Evolutionary conservation across 2,113 vertebrate genomes (phyloP).

Genomic region (Anhinga rufa): DNA sequence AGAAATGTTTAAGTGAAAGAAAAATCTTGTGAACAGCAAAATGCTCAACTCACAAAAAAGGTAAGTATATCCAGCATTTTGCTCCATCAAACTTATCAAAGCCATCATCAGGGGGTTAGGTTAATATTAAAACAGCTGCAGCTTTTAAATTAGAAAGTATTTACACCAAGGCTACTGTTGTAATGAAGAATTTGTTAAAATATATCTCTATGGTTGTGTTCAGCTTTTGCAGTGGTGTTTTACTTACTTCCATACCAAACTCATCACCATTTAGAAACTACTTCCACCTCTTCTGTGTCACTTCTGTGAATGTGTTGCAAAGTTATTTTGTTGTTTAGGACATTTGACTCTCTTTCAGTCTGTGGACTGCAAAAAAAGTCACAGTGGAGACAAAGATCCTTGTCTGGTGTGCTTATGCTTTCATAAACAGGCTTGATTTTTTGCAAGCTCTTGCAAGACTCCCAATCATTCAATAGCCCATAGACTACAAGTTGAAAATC

Average conservation of each 20-base stretch:
- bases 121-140: neutral
- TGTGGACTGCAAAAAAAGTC: neutral
- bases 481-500: neutral
- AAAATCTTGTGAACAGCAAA: neutral
- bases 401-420: neutral
- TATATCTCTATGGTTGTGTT: neutral
- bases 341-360: neutral
- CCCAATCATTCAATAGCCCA: neutral
- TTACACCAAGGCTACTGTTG: neutral
- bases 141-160: neutral
- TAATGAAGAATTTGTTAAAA: neutral
- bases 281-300: rapidly evolving
- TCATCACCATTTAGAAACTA: neutral
- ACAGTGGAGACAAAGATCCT: neutral
- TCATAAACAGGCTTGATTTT: neutral
- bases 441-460: neutral
- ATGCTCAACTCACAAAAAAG: neutral
- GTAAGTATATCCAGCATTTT: neutral
- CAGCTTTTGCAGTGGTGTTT: neutral
- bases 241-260: rapidly evolving
- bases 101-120: neutral
- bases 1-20: neutral
- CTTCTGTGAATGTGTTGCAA: neutral
- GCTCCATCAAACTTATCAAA: neutral
- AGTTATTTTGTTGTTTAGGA: neutral